Conservation (phyloP, 92 coral and sea anemone genomes). For the Actinostola sp. region DNA sequence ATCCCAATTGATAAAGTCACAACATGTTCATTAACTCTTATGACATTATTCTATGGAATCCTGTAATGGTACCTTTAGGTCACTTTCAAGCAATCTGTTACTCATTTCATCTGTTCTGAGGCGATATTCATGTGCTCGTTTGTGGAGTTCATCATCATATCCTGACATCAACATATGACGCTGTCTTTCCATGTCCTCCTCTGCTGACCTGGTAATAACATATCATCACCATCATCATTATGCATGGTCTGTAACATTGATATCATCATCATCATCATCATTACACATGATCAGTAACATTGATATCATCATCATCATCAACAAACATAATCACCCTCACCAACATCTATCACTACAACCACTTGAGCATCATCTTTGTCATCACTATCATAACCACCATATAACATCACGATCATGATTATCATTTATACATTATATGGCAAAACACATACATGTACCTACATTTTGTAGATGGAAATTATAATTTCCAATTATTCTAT, state of each 20-base stretch:
- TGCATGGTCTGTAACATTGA: neutral
- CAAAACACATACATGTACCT: too few relatives aligned
- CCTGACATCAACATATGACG: constrained; percentile 81
- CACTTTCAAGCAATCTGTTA: constrained; percentile 72
- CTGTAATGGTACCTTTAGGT: constrained; percentile 68
- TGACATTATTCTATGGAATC: neutral
- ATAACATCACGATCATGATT: too few relatives aligned
- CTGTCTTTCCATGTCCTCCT: constrained; percentile 88
- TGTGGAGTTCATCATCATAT: constrained; percentile 91
- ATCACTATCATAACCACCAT: too few relatives aligned
- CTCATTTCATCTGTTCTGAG: constrained; percentile 85
- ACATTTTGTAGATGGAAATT: too few relatives aligned
- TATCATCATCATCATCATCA: neutral
- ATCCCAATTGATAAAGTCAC: too few relatives aligned
- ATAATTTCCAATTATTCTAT: too few relatives aligned
- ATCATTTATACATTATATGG: too few relatives aligned
- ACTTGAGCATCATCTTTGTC: too few relatives aligned
- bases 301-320: neutral
- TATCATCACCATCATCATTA: neutral
- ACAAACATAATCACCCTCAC: too few relatives aligned
- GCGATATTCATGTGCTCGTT: constrained; percentile 92
- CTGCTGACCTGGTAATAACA: constrained; percentile 68
- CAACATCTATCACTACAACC: too few relatives aligned
- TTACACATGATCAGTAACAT: neutral
- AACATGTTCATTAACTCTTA: too few relatives aligned